These are phyloP conservation scores for Triplophysa tibetana DNA, from an alignment of 2,113 vertebrate genomes.

Conservation along the genomic window DNA sequence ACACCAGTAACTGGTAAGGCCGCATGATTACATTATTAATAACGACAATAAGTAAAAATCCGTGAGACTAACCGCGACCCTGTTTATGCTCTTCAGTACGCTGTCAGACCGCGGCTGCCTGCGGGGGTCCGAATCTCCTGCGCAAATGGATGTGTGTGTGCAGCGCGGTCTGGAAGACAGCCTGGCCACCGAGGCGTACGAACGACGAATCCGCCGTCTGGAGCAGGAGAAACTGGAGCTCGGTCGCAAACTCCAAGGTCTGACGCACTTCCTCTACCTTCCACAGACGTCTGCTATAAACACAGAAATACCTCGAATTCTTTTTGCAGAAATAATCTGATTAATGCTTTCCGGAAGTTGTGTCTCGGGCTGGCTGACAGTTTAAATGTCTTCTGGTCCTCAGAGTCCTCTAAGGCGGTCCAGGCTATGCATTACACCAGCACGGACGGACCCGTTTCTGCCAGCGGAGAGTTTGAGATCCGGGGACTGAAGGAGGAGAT, in stretches of 20 bases:
- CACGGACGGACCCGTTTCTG: conserved; percentile 74
- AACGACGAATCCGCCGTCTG: conserved; percentile 91
- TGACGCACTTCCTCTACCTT: not conserved
- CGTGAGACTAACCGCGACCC: not conserved
- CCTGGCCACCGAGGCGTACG: conserved; percentile 94
- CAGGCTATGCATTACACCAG: conserved; percentile 88
- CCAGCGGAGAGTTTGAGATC: conserved; percentile 92
- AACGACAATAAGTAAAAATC: not conserved
- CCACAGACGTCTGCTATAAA: not conserved
- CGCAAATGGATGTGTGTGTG: conserved; percentile 83
- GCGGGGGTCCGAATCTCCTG: conserved; percentile 76
- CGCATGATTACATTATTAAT: not conserved
- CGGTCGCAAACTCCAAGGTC: conserved; percentile 94
- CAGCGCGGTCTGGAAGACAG: conserved; percentile 91
- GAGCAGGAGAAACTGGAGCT: conserved; percentile 97
- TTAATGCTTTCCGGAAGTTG: not conserved
- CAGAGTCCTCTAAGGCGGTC: conserved; percentile 93
- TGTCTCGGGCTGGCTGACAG: not conserved
- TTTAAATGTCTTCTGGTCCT: not conserved
- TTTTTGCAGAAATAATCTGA: not conserved
- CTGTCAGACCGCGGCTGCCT: conserved; percentile 92
- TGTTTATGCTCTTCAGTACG: conserved; percentile 68
- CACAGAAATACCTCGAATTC: not conserved
- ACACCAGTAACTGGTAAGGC: conserved; percentile 96
- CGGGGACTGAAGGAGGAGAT: conserved; percentile 92